Percentiles rank a stretch among this genome's conserved stretches.
These are phyloP conservation scores for Potamilus streckersoni DNA, from an alignment of 1,140 invertebrate genomes.

Conservation along the genomic window DNA sequence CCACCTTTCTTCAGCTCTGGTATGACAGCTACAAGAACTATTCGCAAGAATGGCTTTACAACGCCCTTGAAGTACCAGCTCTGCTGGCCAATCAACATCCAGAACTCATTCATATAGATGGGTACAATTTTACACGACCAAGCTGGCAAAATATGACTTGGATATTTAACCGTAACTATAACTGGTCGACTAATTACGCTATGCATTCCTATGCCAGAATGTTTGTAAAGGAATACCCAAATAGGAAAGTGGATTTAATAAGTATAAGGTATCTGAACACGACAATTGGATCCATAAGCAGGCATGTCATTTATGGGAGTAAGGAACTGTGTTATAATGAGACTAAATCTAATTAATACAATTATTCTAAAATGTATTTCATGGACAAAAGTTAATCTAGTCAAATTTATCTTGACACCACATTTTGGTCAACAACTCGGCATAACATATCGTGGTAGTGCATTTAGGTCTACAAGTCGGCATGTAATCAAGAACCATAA, in stretches of 20 bases:
- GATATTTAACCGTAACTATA: constrained; percentile 23
- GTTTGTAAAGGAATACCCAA: background rate
- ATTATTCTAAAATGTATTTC: too few species aligned
- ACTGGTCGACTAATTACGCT: constrained; percentile 29
- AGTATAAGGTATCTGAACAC: constrained; percentile 20
- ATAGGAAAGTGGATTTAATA: background rate
- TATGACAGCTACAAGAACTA: constrained; percentile 18
- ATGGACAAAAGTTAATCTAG: too few species aligned
- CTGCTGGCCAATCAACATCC: constrained; percentile 12
- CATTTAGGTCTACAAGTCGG: too few species aligned
- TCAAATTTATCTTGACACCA: too few species aligned
- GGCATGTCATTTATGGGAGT: constrained; percentile 22
- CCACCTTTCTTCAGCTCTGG: constrained; percentile 14
- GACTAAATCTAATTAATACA: too few species aligned
- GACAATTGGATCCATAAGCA: constrained; percentile 13
- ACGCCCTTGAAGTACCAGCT: constrained; percentile 20
- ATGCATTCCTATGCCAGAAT: constrained; percentile 24
- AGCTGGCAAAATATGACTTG: constrained; percentile 8
- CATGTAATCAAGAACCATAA: too few species aligned
- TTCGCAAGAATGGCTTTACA: constrained; percentile 17
- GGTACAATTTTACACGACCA: constrained; percentile 19
- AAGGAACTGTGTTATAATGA: constrained; percentile 16
- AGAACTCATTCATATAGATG: constrained; percentile 24
- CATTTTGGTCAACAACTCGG: too few species aligned
- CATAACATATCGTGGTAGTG: too few species aligned